Conservation (phyloP, 1,140 invertebrate genomes). For the Paramacrobiotus metropolitanus region DNA sequence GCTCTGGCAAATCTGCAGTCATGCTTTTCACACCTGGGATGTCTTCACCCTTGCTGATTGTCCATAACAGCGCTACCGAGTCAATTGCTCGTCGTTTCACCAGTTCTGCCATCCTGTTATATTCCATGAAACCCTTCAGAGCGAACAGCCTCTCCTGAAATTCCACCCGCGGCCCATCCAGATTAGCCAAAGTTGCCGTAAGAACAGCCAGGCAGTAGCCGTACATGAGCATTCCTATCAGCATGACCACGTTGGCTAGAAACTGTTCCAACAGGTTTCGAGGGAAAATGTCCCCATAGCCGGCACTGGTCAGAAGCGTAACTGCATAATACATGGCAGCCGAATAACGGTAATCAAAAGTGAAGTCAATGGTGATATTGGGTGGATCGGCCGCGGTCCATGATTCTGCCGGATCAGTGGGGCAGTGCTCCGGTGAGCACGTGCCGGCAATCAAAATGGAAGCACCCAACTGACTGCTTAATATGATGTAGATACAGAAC, state of each 20-base stretch:
- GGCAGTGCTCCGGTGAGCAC: background rate
- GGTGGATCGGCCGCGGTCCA: background rate
- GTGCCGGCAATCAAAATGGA: background rate
- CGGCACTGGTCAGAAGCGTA: conserved; percentile 10
- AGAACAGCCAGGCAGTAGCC: conserved; percentile 10
- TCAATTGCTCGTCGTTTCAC: background rate
- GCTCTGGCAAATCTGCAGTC: background rate
- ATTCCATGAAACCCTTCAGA: background rate
- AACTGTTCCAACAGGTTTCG: background rate
- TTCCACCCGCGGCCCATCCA: conserved; percentile 4
- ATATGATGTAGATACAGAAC: background rate
- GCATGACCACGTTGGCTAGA: conserved; percentile 8
- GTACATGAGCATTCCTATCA: conserved; percentile 8
- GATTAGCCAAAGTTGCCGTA: conserved; percentile 9
- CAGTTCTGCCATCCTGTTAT: background rate
- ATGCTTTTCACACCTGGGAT: background rate
- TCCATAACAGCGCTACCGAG: background rate
- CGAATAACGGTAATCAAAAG: background rate
- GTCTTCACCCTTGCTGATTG: background rate
- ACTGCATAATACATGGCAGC: conserved; percentile 9
- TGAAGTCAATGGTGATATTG: background rate
- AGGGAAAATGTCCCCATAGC: conserved; percentile 9
- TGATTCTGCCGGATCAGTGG: background rate
- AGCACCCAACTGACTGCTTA: background rate
- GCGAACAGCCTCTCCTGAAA: background rate